phyloP scores from a whole-genome alignment of 2,888 invertebrate genomes.

The Augiades crinisus region DNA sequence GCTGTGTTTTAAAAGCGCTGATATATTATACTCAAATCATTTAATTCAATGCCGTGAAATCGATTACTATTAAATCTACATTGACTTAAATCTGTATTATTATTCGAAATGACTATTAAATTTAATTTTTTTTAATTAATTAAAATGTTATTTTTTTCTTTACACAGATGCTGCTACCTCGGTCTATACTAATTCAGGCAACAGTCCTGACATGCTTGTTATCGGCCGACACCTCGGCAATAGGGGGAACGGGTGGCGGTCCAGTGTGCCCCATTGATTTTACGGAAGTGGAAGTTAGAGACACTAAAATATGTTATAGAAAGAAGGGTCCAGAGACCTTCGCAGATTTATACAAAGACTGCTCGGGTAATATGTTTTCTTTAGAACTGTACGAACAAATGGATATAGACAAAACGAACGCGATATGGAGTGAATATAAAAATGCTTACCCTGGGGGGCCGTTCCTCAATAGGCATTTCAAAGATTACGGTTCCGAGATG shows the following conservation, averaged over 20 bases:
- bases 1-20: no score
- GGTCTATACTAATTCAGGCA: conserved; percentile 32
- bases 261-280: conserved; percentile 65
- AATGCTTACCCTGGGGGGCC: conserved; percentile 66
- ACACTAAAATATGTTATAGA: conserved; percentile 54
- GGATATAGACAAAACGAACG: conserved; percentile 44
- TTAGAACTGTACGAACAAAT: conserved; percentile 49
- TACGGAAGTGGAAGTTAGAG: conserved; percentile 42
- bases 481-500: conserved; percentile 49
- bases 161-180: conserved; percentile 54
- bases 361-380: conserved; percentile 61
- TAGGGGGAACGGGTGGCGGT: conserved; percentile 36
- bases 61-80: no score
- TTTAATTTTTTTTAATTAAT: no score
- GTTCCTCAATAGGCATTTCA: conserved; percentile 63
- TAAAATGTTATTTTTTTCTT: no score
- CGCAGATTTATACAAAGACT: conserved; percentile 57
- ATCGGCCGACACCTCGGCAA: conserved; percentile 35
- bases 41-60: no score
- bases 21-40: no score
- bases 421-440: conserved; percentile 71
- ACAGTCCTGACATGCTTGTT: conserved; percentile 39
- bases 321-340: conserved; percentile 63
- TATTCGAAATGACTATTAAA: no score
- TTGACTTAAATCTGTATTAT: no score